phyloP scores from a whole-genome alignment of 2,797 vertebrate species.

The Leptoclinus maculatus region DNA sequence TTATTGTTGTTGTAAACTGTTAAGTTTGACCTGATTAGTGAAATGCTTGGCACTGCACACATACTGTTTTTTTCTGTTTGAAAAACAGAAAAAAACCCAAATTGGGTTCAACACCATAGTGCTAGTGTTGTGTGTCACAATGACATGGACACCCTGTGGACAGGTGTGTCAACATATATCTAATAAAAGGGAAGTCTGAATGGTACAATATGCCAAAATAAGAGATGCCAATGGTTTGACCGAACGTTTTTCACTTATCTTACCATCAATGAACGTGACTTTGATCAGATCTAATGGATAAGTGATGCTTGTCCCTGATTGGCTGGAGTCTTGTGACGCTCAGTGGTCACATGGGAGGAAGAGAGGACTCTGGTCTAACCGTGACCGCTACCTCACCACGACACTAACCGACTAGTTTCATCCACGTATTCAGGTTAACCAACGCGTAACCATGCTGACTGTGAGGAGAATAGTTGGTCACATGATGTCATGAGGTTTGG shows the following conservation, averaged over 20 bases:
- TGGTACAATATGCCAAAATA: not conserved
- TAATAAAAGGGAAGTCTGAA: not conserved
- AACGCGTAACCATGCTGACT: not conserved
- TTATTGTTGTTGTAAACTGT: not conserved
- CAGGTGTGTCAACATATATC: not conserved
- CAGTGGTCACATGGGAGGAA: not conserved
- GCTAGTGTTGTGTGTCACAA: not conserved
- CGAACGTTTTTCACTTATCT: too few relatives aligned
- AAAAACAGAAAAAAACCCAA: too few relatives aligned
- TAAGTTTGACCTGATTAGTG: not conserved
- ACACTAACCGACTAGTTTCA: not conserved
- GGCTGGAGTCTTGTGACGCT: not conserved
- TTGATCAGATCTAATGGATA: not conserved
- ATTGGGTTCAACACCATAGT: not conserved
- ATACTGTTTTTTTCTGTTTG: not conserved
- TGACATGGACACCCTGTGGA: not conserved
- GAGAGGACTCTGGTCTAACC: not conserved
- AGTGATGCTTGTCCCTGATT: not conserved
- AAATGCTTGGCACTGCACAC: not conserved
- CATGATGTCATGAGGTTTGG: not conserved
- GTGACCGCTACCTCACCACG: not conserved
- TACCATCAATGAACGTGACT: too few relatives aligned
- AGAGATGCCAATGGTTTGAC: not conserved
- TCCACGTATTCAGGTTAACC: not conserved
- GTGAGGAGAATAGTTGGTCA: not conserved